phyloP scores from a whole-genome alignment of 1,140 invertebrate genomes.

The Cotesia vestalis region DNA sequence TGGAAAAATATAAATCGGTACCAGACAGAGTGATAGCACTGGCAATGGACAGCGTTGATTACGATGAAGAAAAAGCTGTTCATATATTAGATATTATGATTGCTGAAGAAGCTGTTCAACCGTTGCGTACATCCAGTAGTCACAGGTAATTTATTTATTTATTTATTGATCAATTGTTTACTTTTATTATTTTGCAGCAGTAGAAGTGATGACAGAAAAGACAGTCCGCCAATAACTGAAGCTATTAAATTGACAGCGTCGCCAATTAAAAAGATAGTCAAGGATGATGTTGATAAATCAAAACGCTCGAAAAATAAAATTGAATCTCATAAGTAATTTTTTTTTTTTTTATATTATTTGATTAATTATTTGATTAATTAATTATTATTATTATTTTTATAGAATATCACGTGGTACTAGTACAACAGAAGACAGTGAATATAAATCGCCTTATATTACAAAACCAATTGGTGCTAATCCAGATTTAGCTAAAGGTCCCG shows the following conservation, averaged over 20 bases:
- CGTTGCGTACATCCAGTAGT: conserved; percentile 58
- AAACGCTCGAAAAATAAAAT: conserved; percentile 66
- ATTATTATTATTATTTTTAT: conserved; percentile 39
- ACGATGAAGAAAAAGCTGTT: conserved; percentile 80
- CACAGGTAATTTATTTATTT: conserved; percentile 51
- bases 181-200: conserved; percentile 43
- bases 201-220: conserved; percentile 60
- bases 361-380: conserved; percentile 18
- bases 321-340: conserved; percentile 67
- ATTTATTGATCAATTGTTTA: conserved; percentile 14
- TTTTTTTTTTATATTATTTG: neutral
- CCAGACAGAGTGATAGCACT: conserved; percentile 82
- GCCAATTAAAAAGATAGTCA: conserved; percentile 62
- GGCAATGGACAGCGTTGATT: conserved; percentile 87
- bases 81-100: conserved; percentile 80
- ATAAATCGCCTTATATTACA: conserved; percentile 67
- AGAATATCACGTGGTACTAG: conserved; percentile 64
- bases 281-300: conserved; percentile 59
- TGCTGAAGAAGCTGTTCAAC: conserved; percentile 62
- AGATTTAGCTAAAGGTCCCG: conserved; percentile 71
- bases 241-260: conserved; percentile 59
- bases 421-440: conserved; percentile 62
- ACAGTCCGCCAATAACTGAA: conserved; percentile 59
- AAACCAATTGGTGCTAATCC: conserved; percentile 71
- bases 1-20: conserved; percentile 77